These are phyloP conservation scores for Epistrophe grossulariae DNA, from an alignment of 2,888 invertebrate species.

Conservation along the genomic window DNA sequence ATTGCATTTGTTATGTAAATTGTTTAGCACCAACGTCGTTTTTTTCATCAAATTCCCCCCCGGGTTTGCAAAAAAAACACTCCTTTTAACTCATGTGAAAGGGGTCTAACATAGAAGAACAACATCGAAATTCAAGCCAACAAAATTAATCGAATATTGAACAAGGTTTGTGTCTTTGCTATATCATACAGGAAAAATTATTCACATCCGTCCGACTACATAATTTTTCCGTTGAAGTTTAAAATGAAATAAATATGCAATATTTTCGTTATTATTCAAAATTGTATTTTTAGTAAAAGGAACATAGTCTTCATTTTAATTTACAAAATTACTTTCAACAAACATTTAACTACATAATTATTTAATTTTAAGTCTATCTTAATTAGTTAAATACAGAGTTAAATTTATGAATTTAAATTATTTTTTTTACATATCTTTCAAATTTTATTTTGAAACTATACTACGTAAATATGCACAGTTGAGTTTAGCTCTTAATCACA, in stretches of 20 bases:
- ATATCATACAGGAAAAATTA: background rate
- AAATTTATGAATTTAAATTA: slow-evolving; percentile 40
- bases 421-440: slow-evolving; percentile 13
- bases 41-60: too few relatives aligned
- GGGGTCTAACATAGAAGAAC: background rate
- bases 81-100: too few relatives aligned
- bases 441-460: slow-evolving; percentile 23
- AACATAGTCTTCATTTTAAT: slow-evolving; percentile 66
- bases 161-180: slow-evolving; percentile 9
- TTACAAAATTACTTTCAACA: slow-evolving; percentile 69
- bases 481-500: slow-evolving; percentile 42
- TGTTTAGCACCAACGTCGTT: too few relatives aligned
- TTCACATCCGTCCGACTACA: background rate
- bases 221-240: background rate
- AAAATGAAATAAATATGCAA: slow-evolving; percentile 1
- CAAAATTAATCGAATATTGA: background rate
- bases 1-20: too few relatives aligned
- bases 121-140: background rate
- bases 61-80: too few relatives aligned
- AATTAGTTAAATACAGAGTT: slow-evolving; percentile 54
- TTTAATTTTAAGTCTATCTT: slow-evolving; percentile 45
- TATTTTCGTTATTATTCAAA: slow-evolving; percentile 15
- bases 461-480: slow-evolving; percentile 66
- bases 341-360: slow-evolving; percentile 58
- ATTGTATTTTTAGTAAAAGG: slow-evolving; percentile 58